Evolutionary conservation across 2,113 vertebrate species (phyloP).

Genomic region (Dasyprocta punctata): DNA sequence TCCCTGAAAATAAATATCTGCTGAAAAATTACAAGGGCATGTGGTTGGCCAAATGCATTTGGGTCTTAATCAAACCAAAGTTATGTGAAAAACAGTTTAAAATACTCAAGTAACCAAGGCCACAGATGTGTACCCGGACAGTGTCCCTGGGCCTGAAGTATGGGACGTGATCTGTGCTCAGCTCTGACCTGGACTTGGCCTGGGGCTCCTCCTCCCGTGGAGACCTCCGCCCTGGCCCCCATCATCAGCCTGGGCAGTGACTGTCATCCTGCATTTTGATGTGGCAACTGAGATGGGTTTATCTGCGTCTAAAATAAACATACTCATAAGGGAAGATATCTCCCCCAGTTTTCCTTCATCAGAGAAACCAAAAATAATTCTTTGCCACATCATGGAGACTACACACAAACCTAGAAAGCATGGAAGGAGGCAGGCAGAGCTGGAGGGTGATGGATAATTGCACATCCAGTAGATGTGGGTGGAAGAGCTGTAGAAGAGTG

Average conservation of each 20-base stretch:
- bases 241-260: background rate
- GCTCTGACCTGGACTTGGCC: background rate
- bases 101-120: background rate
- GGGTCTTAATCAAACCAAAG: conserved; percentile 59
- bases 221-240: background rate
- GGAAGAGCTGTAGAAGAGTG: fast-evolving
- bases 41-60: background rate
- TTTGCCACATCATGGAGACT: no score
- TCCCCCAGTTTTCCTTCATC: background rate
- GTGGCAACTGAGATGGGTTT: background rate
- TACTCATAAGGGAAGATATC: background rate
- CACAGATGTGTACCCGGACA: background rate
- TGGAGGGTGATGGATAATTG: no score
- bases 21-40: conserved; percentile 35
- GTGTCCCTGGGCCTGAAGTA: background rate
- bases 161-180: fast-evolving
- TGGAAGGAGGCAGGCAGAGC: background rate
- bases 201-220: fast-evolving
- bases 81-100: background rate
- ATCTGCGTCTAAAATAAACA: background rate
- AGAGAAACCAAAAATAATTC: background rate
- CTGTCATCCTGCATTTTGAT: background rate
- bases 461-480: no score
- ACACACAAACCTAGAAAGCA: fast-evolving
- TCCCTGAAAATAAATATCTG: conserved; percentile 55